phyloP scores from a whole-genome alignment of 2,797 vertebrate species.

The Gouania willdenowi region DNA sequence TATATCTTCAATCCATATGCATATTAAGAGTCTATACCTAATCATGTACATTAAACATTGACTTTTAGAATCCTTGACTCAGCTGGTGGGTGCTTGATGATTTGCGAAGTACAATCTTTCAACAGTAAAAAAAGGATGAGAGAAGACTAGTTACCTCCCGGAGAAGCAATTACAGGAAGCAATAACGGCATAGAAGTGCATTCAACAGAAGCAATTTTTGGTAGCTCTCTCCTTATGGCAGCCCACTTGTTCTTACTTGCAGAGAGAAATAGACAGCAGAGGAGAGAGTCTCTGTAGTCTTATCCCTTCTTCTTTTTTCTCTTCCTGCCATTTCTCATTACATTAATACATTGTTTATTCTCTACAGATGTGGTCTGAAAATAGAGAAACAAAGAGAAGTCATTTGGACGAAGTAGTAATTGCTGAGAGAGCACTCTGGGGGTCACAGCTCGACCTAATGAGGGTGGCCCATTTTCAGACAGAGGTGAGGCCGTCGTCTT shows the following conservation, averaged over 20 bases:
- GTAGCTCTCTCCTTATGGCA: constrained; percentile 61
- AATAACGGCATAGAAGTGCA: constrained; percentile 72
- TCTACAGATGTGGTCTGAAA: constrained; percentile 52
- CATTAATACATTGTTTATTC: constrained; percentile 64
- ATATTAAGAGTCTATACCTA: too few species aligned
- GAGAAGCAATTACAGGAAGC: constrained; percentile 77
- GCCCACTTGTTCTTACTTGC: constrained; percentile 59
- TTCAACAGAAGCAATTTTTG: constrained; percentile 74
- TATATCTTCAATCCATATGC: too few species aligned
- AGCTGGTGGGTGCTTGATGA: constrained; percentile 29
- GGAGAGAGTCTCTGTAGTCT: constrained; percentile 42
- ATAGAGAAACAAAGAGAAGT: constrained; percentile 53
- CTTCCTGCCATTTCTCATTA: constrained; percentile 62
- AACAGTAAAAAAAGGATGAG: constrained; percentile 45
- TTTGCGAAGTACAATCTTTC: constrained; percentile 48
- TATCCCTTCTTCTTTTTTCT: constrained; percentile 33
- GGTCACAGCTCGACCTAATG: constrained; percentile 45
- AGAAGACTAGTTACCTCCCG: constrained; percentile 64
- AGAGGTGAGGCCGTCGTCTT: background rate
- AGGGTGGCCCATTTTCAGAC: constrained; percentile 26
- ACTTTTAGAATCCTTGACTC: constrained; percentile 38
- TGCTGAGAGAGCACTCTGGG: constrained; percentile 47
- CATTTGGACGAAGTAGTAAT: constrained; percentile 48
- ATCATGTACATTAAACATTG: background rate
- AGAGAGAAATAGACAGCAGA: constrained; percentile 30